phyloP scores from a whole-genome alignment of 2,113 vertebrate species.

The Oceanodroma tethys region DNA sequence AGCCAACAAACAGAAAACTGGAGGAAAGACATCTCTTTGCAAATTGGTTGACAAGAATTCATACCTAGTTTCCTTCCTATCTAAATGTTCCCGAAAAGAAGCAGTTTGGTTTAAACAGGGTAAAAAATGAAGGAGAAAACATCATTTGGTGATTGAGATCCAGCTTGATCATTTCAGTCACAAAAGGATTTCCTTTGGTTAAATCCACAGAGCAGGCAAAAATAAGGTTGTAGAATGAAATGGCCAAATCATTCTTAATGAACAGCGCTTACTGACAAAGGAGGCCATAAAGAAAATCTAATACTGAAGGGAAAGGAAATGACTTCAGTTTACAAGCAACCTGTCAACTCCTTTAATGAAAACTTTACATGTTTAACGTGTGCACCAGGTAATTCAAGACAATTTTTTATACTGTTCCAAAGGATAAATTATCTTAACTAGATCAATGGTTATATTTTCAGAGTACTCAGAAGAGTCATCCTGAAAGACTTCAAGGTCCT shows the following conservation, averaged over 20 bases:
- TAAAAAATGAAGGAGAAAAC: neutral
- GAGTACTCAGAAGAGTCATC: neutral
- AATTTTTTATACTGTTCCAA: neutral
- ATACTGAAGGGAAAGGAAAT: slow-evolving; percentile 4
- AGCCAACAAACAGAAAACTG: neutral
- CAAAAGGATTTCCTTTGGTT: neutral
- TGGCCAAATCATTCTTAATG: neutral
- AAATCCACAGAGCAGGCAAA: neutral
- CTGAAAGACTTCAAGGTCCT: neutral
- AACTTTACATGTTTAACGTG: slow-evolving; percentile 4
- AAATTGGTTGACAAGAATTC: neutral
- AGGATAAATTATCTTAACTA: neutral
- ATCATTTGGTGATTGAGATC: neutral
- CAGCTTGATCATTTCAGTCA: neutral
- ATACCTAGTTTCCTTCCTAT: neutral
- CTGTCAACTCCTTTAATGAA: slow-evolving; percentile 24
- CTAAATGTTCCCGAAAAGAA: neutral
- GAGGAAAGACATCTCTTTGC: neutral
- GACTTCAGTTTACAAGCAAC: slow-evolving; percentile 5
- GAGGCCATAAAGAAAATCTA: slow-evolving; percentile 18
- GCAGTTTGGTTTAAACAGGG: neutral
- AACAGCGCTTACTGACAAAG: neutral
- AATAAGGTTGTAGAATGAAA: neutral
- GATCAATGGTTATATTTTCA: slow-evolving; percentile 6
- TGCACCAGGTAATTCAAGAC: neutral